Evolutionary conservation across 2,888 invertebrate species (phyloP).

Genomic region (Schrankia costaestrigalis): DNA sequence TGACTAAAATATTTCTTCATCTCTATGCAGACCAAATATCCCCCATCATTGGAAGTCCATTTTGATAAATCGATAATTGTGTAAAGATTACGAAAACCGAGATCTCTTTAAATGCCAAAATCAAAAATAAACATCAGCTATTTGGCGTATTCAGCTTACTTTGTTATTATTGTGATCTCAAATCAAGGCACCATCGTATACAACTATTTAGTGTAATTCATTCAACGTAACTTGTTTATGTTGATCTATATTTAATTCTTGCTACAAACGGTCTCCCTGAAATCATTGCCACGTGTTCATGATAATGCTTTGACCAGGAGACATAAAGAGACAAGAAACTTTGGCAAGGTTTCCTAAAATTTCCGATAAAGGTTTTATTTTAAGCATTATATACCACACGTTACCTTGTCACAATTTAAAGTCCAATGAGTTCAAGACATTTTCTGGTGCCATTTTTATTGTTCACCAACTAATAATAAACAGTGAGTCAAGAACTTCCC

Average conservation of each 20-base stretch:
- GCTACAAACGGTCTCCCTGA: too few relatives aligned
- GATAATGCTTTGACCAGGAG: background rate
- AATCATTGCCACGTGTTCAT: background rate
- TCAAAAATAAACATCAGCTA: too few relatives aligned
- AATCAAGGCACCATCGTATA: background rate
- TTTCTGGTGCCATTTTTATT: conserved; percentile 17
- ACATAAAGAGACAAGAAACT: too few relatives aligned
- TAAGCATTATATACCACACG: background rate
- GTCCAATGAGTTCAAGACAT: conserved; percentile 10
- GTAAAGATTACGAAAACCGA: too few relatives aligned
- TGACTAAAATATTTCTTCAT: too few relatives aligned
- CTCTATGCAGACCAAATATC: too few relatives aligned
- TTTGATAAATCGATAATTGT: too few relatives aligned
- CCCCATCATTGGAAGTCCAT: too few relatives aligned
- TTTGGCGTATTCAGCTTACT: too few relatives aligned
- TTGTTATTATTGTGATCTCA: background rate
- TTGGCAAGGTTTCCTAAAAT: background rate
- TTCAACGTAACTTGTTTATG: conserved; percentile 5
- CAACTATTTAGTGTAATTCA: conserved; percentile 2
- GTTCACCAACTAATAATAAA: conserved; percentile 26
- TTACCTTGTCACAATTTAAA: conserved; percentile 2
- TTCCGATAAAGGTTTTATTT: conserved; percentile 1
- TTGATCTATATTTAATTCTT: conserved; percentile 7
- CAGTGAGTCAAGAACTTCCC: conserved; percentile 27
- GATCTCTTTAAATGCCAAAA: too few relatives aligned